These are phyloP conservation scores for Actenoides hombroni DNA, from an alignment of 2,113 vertebrate genomes.

Conservation along the genomic window DNA sequence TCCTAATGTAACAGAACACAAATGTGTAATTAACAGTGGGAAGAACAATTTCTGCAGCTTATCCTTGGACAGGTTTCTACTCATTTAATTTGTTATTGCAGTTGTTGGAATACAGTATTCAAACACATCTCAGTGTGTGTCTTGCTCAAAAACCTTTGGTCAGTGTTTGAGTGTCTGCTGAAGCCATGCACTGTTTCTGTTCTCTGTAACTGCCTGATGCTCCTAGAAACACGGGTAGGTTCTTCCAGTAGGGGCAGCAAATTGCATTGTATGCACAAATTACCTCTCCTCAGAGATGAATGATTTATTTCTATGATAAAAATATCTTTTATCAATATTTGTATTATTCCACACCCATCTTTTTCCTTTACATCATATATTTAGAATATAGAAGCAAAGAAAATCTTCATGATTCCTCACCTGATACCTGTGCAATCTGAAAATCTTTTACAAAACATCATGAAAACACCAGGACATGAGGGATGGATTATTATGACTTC, in stretches of 20 bases:
- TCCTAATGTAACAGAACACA: neutral
- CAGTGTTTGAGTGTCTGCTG: neutral
- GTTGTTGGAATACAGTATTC: neutral
- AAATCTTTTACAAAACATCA: neutral
- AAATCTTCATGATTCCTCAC: neutral
- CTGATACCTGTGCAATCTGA: neutral
- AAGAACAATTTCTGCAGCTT: neutral
- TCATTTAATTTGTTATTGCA: neutral
- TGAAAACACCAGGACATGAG: neutral
- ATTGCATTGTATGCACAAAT: neutral
- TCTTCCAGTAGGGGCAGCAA: neutral
- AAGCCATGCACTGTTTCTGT: neutral
- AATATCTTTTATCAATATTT: neutral
- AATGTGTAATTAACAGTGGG: neutral
- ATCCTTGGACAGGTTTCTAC: neutral
- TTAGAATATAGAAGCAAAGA: neutral
- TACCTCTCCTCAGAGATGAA: neutral
- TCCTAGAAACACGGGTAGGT: neutral
- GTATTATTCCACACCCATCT: neutral
- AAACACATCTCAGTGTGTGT: neutral
- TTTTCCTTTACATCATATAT: neutral
- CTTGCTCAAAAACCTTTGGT: neutral
- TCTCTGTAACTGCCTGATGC: neutral
- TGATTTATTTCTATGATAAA: neutral
- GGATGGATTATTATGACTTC: neutral